Base-by-base conservation (phyloP, 2,113 vertebrate species). In the Rana temporaria region DNA sequence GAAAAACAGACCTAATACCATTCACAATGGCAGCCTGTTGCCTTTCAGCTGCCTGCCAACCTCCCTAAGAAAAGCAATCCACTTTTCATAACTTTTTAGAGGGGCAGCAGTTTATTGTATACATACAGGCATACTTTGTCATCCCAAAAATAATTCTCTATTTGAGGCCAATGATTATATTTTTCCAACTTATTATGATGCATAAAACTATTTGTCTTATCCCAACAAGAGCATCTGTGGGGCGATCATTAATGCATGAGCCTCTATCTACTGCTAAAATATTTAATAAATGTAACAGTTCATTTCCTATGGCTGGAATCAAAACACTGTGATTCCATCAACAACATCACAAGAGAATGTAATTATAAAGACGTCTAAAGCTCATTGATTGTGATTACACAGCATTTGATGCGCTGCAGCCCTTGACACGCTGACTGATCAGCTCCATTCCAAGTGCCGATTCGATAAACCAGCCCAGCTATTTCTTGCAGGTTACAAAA, bases 251-350 rank as follows among this genome's bases (percentile, higher is more conserved):
- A 48, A 48, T 48, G 42, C 42, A 48, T 48, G 42, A 48, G 42
- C 6, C 42, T 48, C 42, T 48, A 48, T 48, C 42, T 48, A 60
- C 34, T 48, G 19, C 18, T 68, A 68, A 22, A 68, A 48, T 48
- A 68, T 68, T 19, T 20, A 68, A 68, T 68, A 68, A 42, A 20
- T 68, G 66, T 48, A 48, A 48, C 66, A 68, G 34, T 42, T 19
- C 18, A 20, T 20, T 60, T 60, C 20, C 59, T 19, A 42, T 48
- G 8, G 38, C 18, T 42, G 66, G 66, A 68, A 68, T 48, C 34
- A 42, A 68, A 38, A 68, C 66, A 68, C 18, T 42, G 42, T 68
- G 34, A 48, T 42, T 38, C 15, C 18, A 68, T 68, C 32, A 42
- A 68, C 34, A 42, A 68, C 34, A 48, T 30, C 30, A 67, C 32